Evolutionary conservation across 2,113 vertebrate genomes (phyloP).

Genomic region (Guaruba guarouba): DNA sequence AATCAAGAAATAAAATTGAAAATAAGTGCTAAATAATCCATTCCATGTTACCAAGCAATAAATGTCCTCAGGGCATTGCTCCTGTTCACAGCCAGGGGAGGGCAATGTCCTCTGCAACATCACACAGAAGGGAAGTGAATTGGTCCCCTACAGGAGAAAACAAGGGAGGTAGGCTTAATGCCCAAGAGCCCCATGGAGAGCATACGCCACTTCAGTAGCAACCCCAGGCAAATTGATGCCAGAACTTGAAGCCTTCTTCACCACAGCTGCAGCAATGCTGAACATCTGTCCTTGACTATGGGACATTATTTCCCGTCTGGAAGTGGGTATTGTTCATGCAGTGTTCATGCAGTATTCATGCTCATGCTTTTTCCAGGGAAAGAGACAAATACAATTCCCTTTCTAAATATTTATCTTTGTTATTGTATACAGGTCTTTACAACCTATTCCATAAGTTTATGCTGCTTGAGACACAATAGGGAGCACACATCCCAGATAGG

Average conservation of each 20-base stretch:
- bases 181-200: neutral
- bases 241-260: neutral
- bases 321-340: neutral
- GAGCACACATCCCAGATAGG: neutral
- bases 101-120: neutral
- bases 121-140: neutral
- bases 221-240: fast-evolving
- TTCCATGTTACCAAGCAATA: neutral
- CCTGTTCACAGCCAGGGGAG: neutral
- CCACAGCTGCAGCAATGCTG: neutral
- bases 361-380: neutral
- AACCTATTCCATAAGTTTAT: neutral
- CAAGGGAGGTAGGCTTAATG: neutral
- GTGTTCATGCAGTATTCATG: neutral
- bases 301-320: neutral
- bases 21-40: neutral
- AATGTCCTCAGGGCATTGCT: neutral
- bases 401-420: neutral
- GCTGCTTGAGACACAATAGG: neutral
- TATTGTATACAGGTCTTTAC: neutral
- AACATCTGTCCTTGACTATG: neutral
- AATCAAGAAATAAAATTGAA: neutral
- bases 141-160: neutral
- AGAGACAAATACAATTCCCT: neutral
- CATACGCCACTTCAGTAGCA: neutral